phyloP scores from a whole-genome alignment of 2,888 invertebrate genomes.

The Helicoverpa assulta region DNA sequence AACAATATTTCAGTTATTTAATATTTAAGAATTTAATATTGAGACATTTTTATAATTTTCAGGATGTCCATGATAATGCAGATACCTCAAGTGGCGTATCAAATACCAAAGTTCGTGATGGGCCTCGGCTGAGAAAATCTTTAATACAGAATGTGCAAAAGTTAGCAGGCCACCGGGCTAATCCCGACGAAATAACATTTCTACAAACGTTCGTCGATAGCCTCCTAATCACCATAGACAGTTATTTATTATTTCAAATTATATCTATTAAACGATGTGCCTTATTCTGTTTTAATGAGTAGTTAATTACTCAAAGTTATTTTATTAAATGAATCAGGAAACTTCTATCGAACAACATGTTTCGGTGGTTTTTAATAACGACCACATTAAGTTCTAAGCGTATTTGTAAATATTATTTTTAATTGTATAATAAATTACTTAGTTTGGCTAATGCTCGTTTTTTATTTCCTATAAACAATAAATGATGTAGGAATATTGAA shows the following conservation, averaged over 20 bases:
- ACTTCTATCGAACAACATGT: conserved; percentile 19
- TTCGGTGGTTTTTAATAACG: conserved; percentile 38
- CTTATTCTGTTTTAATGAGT: conserved; percentile 44
- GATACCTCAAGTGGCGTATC: conserved; percentile 95
- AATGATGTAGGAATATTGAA: neutral
- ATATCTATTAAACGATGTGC: conserved; percentile 48
- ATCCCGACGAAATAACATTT: conserved; percentile 57
- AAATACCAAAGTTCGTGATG: conserved; percentile 96
- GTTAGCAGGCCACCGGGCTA: conserved; percentile 69
- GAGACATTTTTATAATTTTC: conserved; percentile 74
- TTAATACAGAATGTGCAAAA: conserved; percentile 58
- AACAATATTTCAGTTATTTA: neutral
- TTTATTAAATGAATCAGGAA: conserved; percentile 22
- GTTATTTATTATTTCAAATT: conserved; percentile 43
- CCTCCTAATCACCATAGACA: conserved; percentile 42
- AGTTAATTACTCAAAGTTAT: conserved; percentile 13
- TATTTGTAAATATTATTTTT: conserved; percentile 64
- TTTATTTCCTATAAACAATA: neutral
- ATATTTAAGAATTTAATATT: neutral
- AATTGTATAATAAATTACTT: conserved; percentile 57
- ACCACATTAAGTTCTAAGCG: conserved; percentile 35
- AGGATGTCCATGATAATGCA: conserved; percentile 96
- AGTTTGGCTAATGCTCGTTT: conserved; percentile 13
- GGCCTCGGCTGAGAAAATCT: conserved; percentile 92
- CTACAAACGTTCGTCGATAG: conserved; percentile 29